Percentiles rank a stretch among this genome's conserved stretches.
These are phyloP conservation scores for Phrynocephalus forsythii DNA, from an alignment of 2,797 vertebrate genomes.

Conservation along the genomic window DNA sequence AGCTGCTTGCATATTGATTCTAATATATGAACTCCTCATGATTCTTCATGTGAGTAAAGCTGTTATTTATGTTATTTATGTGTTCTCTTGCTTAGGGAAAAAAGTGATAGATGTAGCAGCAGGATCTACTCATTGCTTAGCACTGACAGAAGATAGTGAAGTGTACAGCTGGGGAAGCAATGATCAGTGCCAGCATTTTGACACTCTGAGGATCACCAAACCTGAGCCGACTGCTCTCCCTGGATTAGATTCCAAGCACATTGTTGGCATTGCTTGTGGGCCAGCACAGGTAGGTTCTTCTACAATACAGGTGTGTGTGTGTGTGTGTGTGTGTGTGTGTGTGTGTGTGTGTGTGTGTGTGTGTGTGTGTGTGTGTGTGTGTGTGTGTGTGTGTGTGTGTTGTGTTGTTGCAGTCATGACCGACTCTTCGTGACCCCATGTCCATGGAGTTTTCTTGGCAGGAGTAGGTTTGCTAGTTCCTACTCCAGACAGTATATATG, in stretches of 20 bases:
- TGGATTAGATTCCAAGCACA: conserved; percentile 93
- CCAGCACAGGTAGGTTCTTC: conserved; percentile 89
- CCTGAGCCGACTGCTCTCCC: conserved; percentile 93
- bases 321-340: too few relatives aligned
- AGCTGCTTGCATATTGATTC: too few relatives aligned
- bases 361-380: too few relatives aligned
- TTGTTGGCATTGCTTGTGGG: conserved; percentile 94
- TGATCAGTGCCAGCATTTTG: conserved; percentile 97
- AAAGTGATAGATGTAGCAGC: conserved; percentile 96
- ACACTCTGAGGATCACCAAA: conserved; percentile 95
- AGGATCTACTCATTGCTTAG: conserved; percentile 95
- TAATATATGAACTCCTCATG: too few relatives aligned
- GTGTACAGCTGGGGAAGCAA: conserved; percentile 99
- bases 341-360: too few relatives aligned
- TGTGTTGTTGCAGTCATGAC: too few relatives aligned
- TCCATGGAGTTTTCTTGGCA: too few relatives aligned
- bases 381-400: too few relatives aligned
- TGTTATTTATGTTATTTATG: too few relatives aligned
- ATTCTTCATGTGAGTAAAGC: too few relatives aligned
- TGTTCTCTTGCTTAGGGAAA: conserved; percentile 82
- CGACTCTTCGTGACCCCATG: too few relatives aligned
- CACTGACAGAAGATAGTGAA: conserved; percentile 94
- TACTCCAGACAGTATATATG: background rate
- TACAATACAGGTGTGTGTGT: background rate
- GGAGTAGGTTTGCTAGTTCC: too few relatives aligned